Conservation (phyloP, 2,113 vertebrate species). For the Callopanchax toddi region DNA sequence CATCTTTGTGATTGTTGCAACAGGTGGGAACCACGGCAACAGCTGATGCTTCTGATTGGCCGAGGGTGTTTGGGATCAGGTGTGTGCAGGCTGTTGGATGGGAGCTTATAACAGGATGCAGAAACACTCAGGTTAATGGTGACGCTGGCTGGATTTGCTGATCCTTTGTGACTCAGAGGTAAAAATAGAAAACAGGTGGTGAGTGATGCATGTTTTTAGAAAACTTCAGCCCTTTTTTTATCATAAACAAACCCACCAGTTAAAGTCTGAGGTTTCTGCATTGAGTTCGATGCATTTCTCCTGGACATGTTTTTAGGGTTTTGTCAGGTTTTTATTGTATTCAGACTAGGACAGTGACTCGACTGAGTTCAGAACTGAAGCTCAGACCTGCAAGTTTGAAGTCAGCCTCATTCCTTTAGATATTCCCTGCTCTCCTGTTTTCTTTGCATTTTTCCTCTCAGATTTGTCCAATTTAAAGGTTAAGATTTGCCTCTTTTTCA, state of each 20-base stretch:
- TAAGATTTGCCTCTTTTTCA: not conserved
- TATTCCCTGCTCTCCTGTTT: not conserved
- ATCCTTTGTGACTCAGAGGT: slow-evolving; percentile 2
- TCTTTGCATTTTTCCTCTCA: not conserved
- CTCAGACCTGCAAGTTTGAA: too few species aligned
- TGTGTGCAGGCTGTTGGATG: slow-evolving; percentile 33
- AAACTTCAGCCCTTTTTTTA: rapidly evolving
- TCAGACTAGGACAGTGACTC: too few species aligned
- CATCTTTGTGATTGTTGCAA: too few species aligned
- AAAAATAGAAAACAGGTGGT: not conserved
- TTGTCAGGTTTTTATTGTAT: too few species aligned
- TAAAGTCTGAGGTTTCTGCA: too few species aligned
- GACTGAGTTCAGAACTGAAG: too few species aligned
- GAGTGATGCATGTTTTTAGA: not conserved
- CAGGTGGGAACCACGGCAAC: too few species aligned
- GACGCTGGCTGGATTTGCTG: not conserved
- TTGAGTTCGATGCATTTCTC: too few species aligned
- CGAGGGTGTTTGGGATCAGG: not conserved
- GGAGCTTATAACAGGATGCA: not conserved
- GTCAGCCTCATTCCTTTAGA: too few species aligned
- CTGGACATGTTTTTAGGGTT: too few species aligned
- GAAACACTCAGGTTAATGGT: not conserved
- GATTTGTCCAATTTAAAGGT: not conserved
- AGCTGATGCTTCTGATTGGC: not conserved
- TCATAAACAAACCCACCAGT: too few species aligned